phyloP scores from a whole-genome alignment of 2,113 vertebrate genomes.

The Cavia porcellus region DNA sequence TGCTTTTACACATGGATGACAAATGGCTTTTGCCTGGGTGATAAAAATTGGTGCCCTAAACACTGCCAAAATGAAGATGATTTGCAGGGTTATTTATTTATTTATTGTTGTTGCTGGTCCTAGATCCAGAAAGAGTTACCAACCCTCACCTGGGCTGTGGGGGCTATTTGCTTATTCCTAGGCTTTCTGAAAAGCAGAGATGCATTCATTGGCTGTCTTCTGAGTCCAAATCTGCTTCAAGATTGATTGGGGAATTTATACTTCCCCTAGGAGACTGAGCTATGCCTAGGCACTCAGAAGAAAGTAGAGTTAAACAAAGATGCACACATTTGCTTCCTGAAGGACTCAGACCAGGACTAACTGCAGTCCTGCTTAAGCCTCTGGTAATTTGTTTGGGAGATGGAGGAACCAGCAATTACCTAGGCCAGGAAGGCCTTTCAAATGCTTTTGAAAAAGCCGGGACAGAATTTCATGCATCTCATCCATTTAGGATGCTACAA shows the following conservation, averaged over 20 bases:
- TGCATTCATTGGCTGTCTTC: conserved; percentile 67
- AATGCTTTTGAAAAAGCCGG: conserved; percentile 6
- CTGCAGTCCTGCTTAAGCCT: neutral
- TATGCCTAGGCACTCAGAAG: neutral
- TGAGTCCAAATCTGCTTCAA: conserved; percentile 50
- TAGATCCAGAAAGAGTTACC: conserved; percentile 47
- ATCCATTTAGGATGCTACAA: neutral
- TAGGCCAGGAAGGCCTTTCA: neutral
- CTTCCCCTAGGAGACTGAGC: conserved; percentile 42
- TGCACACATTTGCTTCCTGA: neutral
- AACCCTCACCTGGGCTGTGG: conserved; percentile 6
- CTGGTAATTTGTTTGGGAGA: conserved; percentile 27
- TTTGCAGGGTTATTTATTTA: neutral
- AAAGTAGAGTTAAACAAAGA: conserved; percentile 50
- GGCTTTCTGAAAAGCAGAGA: conserved; percentile 65
- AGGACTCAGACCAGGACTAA: neutral
- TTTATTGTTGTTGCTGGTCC: neutral
- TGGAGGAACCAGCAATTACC: neutral
- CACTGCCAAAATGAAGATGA: neutral
- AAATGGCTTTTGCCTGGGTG: conserved; percentile 35
- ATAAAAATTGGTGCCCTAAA: conserved; percentile 63
- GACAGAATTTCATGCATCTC: neutral
- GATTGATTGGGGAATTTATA: conserved; percentile 64
- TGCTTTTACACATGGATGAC: neutral
- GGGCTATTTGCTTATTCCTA: conserved; percentile 42